These are phyloP conservation scores for Lottia scabra DNA, from an alignment of 2,888 invertebrate species.

Conservation along the genomic window DNA sequence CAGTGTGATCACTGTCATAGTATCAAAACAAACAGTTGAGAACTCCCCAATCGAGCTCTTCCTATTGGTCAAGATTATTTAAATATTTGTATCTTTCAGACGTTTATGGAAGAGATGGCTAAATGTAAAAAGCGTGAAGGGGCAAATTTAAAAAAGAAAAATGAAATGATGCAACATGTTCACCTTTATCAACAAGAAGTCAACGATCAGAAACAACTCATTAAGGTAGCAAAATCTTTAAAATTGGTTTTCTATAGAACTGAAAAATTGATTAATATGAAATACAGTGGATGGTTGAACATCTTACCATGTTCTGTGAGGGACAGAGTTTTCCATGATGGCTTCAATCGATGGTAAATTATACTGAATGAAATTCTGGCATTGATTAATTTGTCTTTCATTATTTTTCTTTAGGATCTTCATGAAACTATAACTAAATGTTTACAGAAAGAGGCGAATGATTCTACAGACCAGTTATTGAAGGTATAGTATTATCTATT, in stretches of 20 bases:
- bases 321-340: too few relatives aligned
- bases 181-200: conserved; percentile 54
- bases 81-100: neutral
- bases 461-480: neutral
- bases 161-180: conserved; percentile 47
- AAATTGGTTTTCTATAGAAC: too few relatives aligned
- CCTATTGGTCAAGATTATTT: too few relatives aligned
- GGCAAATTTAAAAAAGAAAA: conserved; percentile 26
- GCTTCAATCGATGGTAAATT: too few relatives aligned
- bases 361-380: too few relatives aligned
- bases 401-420: neutral
- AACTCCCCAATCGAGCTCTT: too few relatives aligned
- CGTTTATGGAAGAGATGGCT: neutral
- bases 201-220: conserved; percentile 38
- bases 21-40: too few relatives aligned
- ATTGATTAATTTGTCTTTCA: too few relatives aligned
- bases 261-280: too few relatives aligned
- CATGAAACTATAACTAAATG: neutral
- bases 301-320: too few relatives aligned
- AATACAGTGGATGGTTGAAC: too few relatives aligned
- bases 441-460: neutral
- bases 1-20: too few relatives aligned
- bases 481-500: neutral
- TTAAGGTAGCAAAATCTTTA: conserved; percentile 47
- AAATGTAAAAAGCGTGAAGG: neutral